phyloP scores from a whole-genome alignment of 2,888 invertebrate genomes.

The Zygaena filipendulae region DNA sequence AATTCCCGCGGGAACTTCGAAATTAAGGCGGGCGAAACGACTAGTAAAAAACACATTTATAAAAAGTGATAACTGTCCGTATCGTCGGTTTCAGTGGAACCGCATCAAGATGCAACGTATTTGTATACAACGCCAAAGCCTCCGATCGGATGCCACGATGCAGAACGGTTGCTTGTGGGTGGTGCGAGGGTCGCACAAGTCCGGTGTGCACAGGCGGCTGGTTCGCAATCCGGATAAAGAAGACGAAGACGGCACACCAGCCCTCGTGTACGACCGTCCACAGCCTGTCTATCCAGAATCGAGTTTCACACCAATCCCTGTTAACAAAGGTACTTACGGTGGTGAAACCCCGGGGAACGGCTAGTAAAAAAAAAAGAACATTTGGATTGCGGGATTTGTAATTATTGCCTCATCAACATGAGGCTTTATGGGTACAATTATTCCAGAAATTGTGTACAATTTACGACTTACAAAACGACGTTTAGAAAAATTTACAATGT shows the following conservation, averaged over 20 bases:
- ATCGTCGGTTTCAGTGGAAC: conserved; percentile 69
- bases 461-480: no score
- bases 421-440: no score
- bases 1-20: no score
- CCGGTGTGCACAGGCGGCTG: conserved; percentile 79
- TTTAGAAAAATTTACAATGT: no score
- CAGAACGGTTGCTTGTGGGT: conserved; percentile 97
- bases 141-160: conserved; percentile 85
- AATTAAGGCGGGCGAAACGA: no score
- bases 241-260: conserved; percentile 37
- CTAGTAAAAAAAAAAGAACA: no score
- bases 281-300: conserved; percentile 77
- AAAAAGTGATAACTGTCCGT: no score
- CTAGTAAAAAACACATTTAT: no score
- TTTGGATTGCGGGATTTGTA: no score
- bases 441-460: no score
- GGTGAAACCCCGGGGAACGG: no score
- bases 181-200: conserved; percentile 90
- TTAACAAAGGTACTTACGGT: conserved; percentile 86
- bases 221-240: conserved; percentile 75
- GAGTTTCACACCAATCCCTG: conserved; percentile 82
- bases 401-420: no score
- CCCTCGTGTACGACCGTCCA: conserved; percentile 76
- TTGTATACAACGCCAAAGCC: conserved; percentile 86
- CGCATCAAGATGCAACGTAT: conserved; percentile 91